Evolutionary conservation across 2,797 vertebrate species (phyloP).

Genomic region (Pterois miles): DNA sequence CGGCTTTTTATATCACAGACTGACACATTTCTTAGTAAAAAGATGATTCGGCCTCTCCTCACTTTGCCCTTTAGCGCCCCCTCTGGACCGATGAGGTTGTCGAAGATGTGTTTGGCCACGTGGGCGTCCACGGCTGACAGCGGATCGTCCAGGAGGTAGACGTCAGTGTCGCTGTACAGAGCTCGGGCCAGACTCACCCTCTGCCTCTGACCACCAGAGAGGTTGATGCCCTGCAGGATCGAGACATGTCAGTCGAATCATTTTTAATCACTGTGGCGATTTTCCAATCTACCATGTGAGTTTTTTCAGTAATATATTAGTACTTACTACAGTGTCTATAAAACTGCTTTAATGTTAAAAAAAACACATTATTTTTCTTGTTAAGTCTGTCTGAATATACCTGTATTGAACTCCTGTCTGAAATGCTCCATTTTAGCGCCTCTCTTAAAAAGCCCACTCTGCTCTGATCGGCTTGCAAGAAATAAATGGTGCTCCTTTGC

Average conservation of each 20-base stretch:
- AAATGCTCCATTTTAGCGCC: not conserved
- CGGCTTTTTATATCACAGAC: not conserved
- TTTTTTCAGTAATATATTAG: not conserved
- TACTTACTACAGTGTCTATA: not conserved
- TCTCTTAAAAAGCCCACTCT: not conserved
- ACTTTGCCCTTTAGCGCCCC: constrained; percentile 92
- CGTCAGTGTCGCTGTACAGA: constrained; percentile 89
- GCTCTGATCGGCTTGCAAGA: not conserved
- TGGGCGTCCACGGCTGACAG: constrained; percentile 96
- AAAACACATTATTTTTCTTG: not conserved
- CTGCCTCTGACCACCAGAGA: constrained; percentile 96
- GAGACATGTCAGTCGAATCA: not conserved
- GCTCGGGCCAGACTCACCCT: constrained; percentile 94
- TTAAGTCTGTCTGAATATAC: not conserved
- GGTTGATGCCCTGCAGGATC: constrained; percentile 91
- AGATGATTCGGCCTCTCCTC: constrained; percentile 15
- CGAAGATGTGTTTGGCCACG: constrained; percentile 96
- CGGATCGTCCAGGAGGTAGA: constrained; percentile 95
- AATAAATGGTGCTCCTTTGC: not conserved
- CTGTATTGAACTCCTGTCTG: not conserved
- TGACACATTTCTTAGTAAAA: not conserved
- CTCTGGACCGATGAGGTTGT: constrained; percentile 93
- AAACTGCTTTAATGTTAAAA: not conserved
- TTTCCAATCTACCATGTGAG: no score
- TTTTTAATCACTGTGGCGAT: not conserved